Base-by-base conservation (phyloP, 2,888 invertebrate genomes). In the Idaea biselata region DNA sequence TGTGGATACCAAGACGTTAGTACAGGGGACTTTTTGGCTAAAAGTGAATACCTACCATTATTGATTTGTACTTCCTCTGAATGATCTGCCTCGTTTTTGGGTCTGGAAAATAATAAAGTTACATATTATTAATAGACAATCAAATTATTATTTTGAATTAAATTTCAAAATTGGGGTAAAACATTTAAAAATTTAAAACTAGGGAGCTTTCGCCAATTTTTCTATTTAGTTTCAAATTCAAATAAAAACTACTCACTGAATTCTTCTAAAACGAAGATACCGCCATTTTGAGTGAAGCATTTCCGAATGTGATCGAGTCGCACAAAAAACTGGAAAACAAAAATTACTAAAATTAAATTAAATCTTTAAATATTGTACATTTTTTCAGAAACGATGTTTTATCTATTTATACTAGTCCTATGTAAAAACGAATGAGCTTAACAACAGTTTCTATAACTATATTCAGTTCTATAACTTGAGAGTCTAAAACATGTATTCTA, bases 281-380 rank as follows among this genome's bases (percentile, higher is more conserved):
- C 99, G 87, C 99, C 99, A 91, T 99, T 99, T 93, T 98, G 98
- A 68, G 99, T 99, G 94, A 99, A 99, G 94, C 99, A 99, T 94
- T 99, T 99, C 93, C 99, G 96, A 93, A 99, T 99, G 93, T 99
- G 99, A 93, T 98, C 97, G 93, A 99, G 95, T 88, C 99, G 97
- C 90, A 99, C 98, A 95, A 99, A 99, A 94, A 99, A 99, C 99
- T 99, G 96, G 81, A 97, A 97, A 84, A 93, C 71, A 89, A 79
- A 78, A 61, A 72, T 16, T 8, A 44, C 14, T 44, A 33, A 11
- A 8, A 44, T 44, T 5, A 44, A 44, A 8, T 32, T 8, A 32
- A 44, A 14, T 14, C 11, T 11, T 44, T 11, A 44, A 44, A 14
- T 2, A 44, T 14, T 44, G 44, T 44, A 11, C 44, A 3, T 7